Base-by-base conservation (phyloP, 1,140 invertebrate species). In the Apis dorsata region DNA sequence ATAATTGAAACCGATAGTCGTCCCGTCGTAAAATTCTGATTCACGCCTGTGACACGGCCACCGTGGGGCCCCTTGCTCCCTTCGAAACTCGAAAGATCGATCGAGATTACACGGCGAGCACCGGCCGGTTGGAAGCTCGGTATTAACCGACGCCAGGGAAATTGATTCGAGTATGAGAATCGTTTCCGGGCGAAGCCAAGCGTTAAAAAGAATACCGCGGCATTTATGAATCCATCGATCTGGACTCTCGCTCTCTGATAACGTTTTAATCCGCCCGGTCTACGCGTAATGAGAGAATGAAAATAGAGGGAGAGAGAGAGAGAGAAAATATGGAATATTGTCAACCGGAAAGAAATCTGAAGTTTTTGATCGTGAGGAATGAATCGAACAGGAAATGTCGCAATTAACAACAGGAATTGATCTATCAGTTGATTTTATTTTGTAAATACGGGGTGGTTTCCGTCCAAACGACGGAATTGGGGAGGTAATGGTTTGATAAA, bases 1-100 rank as follows among this genome's bases (percentile, higher is more conserved):
- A 83, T 88, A 88, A 88, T 88, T 88, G 87, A 88, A 88, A 88
- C 79, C 76, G 84, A 88, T 88, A 77, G 84, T 76, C 34, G 84
- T 76, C 34, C 34, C 73, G 80, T 81, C 73, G 81, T 81, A 70
- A 86, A 88, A 88, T 87, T 69, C 72, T 17, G 55, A 63, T 65
- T 44, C 34, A 44, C 74, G 57, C 44, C 28, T 44, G 19, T 10
- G 72, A 69, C 53, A 66, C 13, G 7, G 12, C 51, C 34, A 7
- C 62, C 12, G 34, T 1, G 3, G 8, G 19, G n/a, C 19, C 24
- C 57, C 53, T 53, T 34, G 34, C 34, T 69, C 8, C 71, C 21
- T 5, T 21, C 53, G 55, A 51, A 76, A 74, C 72, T 51, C 44
- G n/a, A 19, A 68, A 53, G 63, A 81, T 81, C 80, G 73, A 81